Evolutionary conservation across 2,797 vertebrate species (phyloP).

Genomic region (Lepus oiostolus): DNA sequence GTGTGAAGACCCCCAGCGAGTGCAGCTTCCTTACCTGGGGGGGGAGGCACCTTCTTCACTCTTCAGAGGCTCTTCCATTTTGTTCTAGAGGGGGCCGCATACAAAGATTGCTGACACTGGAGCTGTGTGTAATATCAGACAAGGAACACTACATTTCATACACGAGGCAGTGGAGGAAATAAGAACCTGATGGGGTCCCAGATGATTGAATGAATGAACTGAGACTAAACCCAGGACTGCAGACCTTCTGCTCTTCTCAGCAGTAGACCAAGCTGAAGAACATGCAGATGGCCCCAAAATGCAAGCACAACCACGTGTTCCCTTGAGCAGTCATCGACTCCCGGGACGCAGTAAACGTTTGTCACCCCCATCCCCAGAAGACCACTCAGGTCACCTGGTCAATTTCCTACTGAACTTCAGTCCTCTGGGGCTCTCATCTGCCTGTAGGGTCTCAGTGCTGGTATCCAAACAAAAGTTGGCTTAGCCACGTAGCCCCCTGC

Average conservation of each 20-base stretch:
- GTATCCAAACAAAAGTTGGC: not conserved
- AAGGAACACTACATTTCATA: not conserved
- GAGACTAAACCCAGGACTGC: not conserved
- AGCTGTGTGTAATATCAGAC: not conserved
- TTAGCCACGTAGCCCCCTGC: not conserved
- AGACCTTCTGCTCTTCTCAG: not conserved
- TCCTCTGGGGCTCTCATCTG: not conserved
- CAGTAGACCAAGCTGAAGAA: not conserved
- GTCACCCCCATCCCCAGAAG: not conserved
- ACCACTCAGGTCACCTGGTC: not conserved
- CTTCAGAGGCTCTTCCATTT: not conserved
- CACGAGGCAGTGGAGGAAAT: not conserved
- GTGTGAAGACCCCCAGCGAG: not conserved
- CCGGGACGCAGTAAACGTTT: too few relatives aligned
- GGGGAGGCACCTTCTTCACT: not conserved
- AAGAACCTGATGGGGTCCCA: not conserved
- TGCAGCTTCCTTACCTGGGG: not conserved
- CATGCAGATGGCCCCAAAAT: not conserved
- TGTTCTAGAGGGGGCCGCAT: not conserved
- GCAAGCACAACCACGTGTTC: rapidly evolving
- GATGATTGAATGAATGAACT: not conserved
- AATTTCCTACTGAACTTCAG: not conserved
- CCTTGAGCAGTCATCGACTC: not conserved
- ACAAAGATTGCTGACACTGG: not conserved
- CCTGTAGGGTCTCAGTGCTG: not conserved